A percentile compares a stretch with the other conserved stretches of the same genome.
These are phyloP conservation scores for Araneus ventricosus DNA, from an alignment of 1,140 invertebrate species.

Conservation along the genomic window DNA sequence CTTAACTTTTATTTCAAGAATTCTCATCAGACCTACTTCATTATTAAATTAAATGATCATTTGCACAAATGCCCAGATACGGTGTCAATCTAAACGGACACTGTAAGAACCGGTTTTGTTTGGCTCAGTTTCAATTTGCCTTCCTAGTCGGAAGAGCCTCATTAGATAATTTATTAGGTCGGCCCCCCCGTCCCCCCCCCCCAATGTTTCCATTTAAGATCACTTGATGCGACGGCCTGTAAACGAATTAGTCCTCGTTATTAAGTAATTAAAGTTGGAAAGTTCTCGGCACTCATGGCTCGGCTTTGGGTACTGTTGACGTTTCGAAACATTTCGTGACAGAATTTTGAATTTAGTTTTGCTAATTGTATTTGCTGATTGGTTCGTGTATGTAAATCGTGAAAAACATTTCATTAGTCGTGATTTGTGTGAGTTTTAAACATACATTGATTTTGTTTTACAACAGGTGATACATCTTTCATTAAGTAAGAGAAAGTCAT, in stretches of 20 bases:
- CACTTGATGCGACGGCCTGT: background rate
- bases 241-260: background rate
- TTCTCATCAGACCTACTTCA: background rate
- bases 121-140: conserved; percentile 23
- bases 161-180: conserved; percentile 45
- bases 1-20: background rate
- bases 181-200: background rate
- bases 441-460: background rate
- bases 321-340: background rate
- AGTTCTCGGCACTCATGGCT: background rate
- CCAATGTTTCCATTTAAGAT: conserved; percentile 3
- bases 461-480: background rate
- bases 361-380: background rate
- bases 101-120: background rate
- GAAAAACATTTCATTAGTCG: background rate
- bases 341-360: background rate
- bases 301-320: background rate
- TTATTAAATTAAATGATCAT: background rate
- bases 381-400: background rate
- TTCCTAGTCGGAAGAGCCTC: conserved; percentile 46
- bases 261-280: background rate
- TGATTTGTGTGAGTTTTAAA: background rate
- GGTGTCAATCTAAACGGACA: background rate
- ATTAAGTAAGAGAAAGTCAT: background rate
- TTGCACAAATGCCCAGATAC: background rate